These are phyloP conservation scores for Falco berigora DNA, from an alignment of 2,797 vertebrate genomes.

Conservation along the genomic window DNA sequence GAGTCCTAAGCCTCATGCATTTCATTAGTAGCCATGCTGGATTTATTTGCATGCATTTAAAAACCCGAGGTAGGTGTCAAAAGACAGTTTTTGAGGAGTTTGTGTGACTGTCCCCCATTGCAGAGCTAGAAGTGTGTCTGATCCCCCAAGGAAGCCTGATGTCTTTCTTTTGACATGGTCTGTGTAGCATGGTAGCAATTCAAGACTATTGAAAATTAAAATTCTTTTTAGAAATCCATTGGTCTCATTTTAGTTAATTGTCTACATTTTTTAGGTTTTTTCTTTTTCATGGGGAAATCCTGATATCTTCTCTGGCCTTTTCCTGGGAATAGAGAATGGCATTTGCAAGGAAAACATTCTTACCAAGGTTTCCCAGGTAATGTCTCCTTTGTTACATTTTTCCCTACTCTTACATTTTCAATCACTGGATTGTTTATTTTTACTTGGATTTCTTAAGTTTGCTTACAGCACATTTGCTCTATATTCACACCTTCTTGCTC, in stretches of 20 bases:
- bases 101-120: neutral
- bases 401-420: neutral
- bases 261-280: neutral
- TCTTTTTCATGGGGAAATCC: neutral
- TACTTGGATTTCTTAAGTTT: neutral
- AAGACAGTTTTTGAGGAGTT: neutral
- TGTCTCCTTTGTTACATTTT: neutral
- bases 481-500: neutral
- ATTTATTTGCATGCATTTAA: neutral
- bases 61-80: neutral
- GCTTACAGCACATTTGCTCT: neutral
- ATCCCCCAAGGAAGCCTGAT: neutral
- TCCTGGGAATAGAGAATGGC: neutral
- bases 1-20: neutral
- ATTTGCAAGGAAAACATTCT: neutral
- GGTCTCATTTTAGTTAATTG: neutral
- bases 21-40: neutral
- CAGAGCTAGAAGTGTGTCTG: neutral
- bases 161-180: neutral
- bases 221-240: neutral
- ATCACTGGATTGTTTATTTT: neutral
- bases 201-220: neutral
- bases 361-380: neutral
- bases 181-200: neutral
- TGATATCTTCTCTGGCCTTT: neutral